Evolutionary conservation across 2,888 invertebrate genomes (phyloP).

Genomic region (Quadroppia sp.): DNA sequence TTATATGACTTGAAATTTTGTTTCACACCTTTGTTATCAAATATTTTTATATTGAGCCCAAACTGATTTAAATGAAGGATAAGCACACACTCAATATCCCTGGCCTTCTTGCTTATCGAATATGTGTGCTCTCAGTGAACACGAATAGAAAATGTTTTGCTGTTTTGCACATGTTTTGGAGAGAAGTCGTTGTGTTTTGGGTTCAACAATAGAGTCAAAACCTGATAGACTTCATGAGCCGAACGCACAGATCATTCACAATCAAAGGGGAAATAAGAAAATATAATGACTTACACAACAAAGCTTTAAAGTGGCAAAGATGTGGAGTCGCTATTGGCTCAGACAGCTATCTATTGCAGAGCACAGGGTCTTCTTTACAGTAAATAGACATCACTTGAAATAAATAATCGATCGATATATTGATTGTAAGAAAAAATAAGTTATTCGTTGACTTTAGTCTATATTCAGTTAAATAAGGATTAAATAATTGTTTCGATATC

Average conservation of each 20-base stretch:
- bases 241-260: constrained; percentile 17
- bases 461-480: not conserved
- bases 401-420: constrained; percentile 36
- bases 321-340: constrained; percentile 23
- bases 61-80: too few species aligned
- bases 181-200: constrained; percentile 1
- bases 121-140: not conserved
- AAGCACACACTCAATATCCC: too few species aligned
- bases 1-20: too few species aligned
- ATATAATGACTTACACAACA: constrained; percentile 32
- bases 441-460: not conserved
- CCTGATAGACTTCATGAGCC: not conserved
- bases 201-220: not conserved
- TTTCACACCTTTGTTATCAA: too few species aligned
- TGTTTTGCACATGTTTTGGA: constrained; percentile 18
- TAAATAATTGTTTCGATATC: constrained; percentile 24
- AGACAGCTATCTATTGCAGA: not conserved
- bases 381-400: constrained; percentile 35
- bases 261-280: constrained; percentile 30
- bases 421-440: constrained; percentile 12
- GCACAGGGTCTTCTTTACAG: constrained; percentile 1
- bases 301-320: constrained; percentile 27
- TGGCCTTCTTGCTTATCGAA: not conserved
- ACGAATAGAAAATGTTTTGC: constrained; percentile 15
- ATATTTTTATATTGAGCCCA: too few species aligned